phyloP scores from a whole-genome alignment of 2,797 vertebrate genomes.

The Coregonus suidteri region DNA sequence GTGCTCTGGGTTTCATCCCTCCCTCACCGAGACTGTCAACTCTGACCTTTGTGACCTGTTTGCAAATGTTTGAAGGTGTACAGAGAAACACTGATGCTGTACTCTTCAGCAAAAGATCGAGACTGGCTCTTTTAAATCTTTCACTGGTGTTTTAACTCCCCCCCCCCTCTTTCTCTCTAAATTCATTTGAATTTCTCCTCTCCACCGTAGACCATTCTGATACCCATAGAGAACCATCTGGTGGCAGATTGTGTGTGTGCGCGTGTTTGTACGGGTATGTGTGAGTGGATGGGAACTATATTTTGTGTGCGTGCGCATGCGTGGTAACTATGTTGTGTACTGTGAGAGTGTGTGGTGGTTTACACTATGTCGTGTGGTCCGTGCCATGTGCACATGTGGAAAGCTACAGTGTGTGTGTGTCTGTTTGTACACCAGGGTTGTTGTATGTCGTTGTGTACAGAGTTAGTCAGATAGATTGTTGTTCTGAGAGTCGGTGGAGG shows the following conservation, averaged over 20 bases:
- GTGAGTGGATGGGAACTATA: neutral
- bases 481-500: neutral
- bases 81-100: conserved; percentile 15
- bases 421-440: neutral
- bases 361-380: no score
- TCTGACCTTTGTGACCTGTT: conserved; percentile 17
- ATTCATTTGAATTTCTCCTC: neutral
- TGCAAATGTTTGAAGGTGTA: conserved; percentile 36
- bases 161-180: neutral
- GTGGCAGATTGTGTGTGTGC: neutral
- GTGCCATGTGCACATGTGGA: no score
- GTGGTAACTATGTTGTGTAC: neutral
- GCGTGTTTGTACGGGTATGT: neutral
- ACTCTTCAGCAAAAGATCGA: conserved; percentile 11
- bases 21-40: conserved; percentile 7
- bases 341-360: no score
- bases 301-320: neutral
- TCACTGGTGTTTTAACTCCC: neutral
- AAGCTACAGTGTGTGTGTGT: neutral
- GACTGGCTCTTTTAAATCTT: no score
- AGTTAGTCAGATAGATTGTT: neutral
- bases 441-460: neutral
- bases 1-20: neutral
- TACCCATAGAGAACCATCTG: conserved; percentile 2
- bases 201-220: neutral